phyloP scores from a whole-genome alignment of 2,797 vertebrate genomes.

The Antrozous pallidus region DNA sequence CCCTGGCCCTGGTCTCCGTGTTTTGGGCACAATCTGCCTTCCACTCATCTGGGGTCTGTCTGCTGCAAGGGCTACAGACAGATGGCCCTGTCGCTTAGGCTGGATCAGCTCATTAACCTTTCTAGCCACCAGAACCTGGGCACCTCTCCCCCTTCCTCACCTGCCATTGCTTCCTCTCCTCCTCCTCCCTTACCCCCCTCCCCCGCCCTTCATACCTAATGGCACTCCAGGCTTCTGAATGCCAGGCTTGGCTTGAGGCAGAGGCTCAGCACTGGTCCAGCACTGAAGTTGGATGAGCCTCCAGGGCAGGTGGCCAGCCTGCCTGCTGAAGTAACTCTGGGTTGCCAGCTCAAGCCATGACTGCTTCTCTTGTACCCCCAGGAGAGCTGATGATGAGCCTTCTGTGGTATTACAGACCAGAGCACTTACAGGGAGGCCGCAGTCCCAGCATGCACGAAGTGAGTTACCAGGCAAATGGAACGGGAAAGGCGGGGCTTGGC shows the following conservation, averaged over 20 bases:
- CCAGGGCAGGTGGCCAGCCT: background rate
- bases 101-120: background rate
- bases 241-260: background rate
- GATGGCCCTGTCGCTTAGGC: background rate
- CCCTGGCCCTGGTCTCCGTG: background rate
- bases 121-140: background rate
- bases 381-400: slow-evolving; percentile 99
- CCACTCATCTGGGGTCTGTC: background rate
- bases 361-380: slow-evolving; percentile 73
- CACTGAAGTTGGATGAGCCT: background rate
- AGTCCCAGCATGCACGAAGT: slow-evolving; percentile 96
- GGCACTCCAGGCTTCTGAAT: slow-evolving; percentile 3
- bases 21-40: background rate
- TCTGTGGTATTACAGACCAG: slow-evolving; percentile 99
- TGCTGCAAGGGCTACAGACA: background rate
- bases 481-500: background rate
- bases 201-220: background rate
- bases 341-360: slow-evolving; percentile 4
- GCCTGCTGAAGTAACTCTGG: background rate
- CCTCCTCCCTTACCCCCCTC: no score
- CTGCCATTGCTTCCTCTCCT: background rate
- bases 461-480: slow-evolving; percentile 69
- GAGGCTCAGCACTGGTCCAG: background rate
- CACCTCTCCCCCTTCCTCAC: background rate
- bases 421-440: slow-evolving; percentile 97